Conservation (phyloP, 2,113 vertebrate genomes). For the Rhinogobius similis region DNA sequence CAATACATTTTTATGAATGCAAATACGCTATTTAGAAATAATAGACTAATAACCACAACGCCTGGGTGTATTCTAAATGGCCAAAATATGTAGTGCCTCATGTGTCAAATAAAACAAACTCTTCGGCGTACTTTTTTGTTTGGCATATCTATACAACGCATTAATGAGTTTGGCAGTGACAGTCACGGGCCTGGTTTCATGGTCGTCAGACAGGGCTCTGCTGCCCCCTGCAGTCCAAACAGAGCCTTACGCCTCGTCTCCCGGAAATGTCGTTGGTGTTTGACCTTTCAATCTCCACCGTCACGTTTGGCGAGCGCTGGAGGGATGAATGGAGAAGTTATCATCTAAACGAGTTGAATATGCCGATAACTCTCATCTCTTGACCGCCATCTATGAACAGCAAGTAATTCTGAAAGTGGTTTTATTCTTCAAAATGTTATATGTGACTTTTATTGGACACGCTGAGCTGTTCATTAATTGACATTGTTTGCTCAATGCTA, state of each 20-base stretch:
- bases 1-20: slow-evolving; percentile 4
- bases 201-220: slow-evolving; percentile 1
- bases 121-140: not conserved
- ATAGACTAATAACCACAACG: not conserved
- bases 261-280: slow-evolving; percentile 60
- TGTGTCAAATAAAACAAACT: slow-evolving; percentile 26
- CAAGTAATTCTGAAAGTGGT: slow-evolving; percentile 36
- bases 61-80: not conserved
- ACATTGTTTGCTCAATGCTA: slow-evolving; percentile 23
- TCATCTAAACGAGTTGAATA: slow-evolving; percentile 7
- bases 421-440: not conserved
- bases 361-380: slow-evolving; percentile 1
- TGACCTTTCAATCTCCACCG: slow-evolving; percentile 50
- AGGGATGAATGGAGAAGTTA: not conserved
- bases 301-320: slow-evolving; percentile 31
- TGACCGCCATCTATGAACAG: slow-evolving; percentile 19
- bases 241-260: not conserved
- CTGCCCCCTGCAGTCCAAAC: slow-evolving; percentile 39
- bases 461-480: slow-evolving; percentile 2
- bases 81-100: slow-evolving; percentile 17
- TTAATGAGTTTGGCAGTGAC: too few relatives aligned
- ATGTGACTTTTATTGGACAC: not conserved
- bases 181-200: not conserved
- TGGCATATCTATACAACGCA: not conserved
- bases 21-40: not conserved